These are phyloP conservation scores for Cydia fagiglandana DNA, from an alignment of 1,140 invertebrate species.

Conservation along the genomic window DNA sequence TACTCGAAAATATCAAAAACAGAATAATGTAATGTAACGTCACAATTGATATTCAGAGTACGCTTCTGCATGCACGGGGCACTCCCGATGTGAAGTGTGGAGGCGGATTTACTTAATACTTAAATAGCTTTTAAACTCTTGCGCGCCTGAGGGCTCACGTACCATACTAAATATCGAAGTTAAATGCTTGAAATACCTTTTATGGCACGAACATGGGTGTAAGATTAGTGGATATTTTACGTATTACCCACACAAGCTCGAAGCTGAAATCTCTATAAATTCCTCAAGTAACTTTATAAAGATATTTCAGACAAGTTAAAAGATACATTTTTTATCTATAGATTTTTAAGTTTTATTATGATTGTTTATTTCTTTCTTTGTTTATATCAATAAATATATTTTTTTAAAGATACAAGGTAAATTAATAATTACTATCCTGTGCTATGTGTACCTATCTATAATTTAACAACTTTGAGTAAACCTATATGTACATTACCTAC, in stretches of 20 bases:
- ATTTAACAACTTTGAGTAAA: too few relatives aligned
- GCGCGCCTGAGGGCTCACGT: not conserved
- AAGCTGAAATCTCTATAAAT: not conserved
- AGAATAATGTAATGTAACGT: conserved; percentile 1
- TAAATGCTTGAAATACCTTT: conserved; percentile 11
- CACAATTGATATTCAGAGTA: conserved; percentile 31
- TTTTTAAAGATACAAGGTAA: too few relatives aligned
- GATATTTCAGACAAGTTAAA: not conserved
- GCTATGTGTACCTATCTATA: too few relatives aligned
- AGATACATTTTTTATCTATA: too few relatives aligned
- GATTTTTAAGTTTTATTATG: too few relatives aligned
- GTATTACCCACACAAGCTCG: not conserved
- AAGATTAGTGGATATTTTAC: not conserved
- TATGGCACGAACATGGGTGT: not conserved
- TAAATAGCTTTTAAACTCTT: conserved; percentile 31
- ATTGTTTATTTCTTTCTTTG: too few relatives aligned
- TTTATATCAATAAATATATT: too few relatives aligned
- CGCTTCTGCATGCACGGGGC: conserved; percentile 3
- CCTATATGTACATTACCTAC: too few relatives aligned
- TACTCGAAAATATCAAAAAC: not conserved
- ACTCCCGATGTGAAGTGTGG: conserved; percentile 17
- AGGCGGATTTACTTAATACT: conserved; percentile 24
- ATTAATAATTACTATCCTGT: not conserved
- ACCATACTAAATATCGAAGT: conserved; percentile 11
- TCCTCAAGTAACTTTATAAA: not conserved